Conservation (phyloP, 64 coral and sea anemone genomes). For the Cladopsammia gracilis region DNA sequence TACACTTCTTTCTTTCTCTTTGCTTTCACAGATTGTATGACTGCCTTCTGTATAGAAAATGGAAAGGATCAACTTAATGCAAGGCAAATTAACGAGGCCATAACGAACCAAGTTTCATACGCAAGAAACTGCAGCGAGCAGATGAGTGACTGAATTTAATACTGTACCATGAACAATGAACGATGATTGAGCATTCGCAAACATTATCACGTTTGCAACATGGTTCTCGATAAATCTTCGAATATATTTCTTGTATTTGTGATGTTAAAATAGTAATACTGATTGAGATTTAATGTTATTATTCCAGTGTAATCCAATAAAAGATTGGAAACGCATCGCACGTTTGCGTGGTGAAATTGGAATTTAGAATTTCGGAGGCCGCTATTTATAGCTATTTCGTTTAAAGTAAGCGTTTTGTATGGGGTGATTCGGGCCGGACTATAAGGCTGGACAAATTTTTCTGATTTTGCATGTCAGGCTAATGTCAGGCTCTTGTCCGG, state of each 20-base stretch:
- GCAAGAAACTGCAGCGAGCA: conserved; percentile 21
- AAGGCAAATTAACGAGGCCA: no score
- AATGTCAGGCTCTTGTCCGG: conserved; percentile 46
- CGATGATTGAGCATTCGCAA: no score
- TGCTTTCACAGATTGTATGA: conserved; percentile 52
- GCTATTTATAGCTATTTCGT: conserved; percentile 15
- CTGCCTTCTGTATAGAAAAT: conserved; percentile 59
- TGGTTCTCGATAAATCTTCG: no score
- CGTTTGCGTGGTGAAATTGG: background rate
- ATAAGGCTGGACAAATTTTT: conserved; percentile 17
- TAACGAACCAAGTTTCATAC: conserved; percentile 37
- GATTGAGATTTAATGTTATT: no score
- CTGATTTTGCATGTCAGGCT: conserved; percentile 25
- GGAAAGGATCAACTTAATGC: no score
- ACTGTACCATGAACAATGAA: no score
- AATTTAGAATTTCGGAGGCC: no score
- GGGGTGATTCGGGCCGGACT: background rate
- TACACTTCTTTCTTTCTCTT: background rate
- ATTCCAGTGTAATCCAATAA: no score
- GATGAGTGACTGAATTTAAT: conserved; percentile 23
- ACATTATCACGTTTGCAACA: no score
- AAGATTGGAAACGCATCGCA: background rate
- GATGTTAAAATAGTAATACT: no score
- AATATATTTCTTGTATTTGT: no score
- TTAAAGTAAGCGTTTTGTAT: no score